phyloP scores from a whole-genome alignment of 1,140 invertebrate species.

The Liolophura sinensis region DNA sequence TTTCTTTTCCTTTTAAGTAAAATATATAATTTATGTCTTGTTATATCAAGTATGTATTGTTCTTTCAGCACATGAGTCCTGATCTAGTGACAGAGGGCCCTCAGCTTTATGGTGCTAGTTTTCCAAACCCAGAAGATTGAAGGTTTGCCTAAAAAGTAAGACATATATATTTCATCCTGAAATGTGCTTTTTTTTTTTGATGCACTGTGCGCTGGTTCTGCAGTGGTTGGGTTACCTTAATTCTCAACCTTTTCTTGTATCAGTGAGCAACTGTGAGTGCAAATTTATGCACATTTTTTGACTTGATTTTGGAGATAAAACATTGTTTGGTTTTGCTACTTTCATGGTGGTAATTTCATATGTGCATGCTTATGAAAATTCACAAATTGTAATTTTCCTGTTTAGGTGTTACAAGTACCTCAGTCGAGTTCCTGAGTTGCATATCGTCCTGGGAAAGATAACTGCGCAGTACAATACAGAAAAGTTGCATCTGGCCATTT shows the following conservation, averaged over 20 bases:
- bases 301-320: too few species aligned
- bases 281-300: too few species aligned
- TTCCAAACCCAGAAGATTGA: slow-evolving; percentile 45
- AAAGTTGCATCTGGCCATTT: slow-evolving; percentile 24
- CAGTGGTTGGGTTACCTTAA: too few species aligned
- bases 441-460: slow-evolving; percentile 24
- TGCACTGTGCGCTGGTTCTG: neutral
- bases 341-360: neutral
- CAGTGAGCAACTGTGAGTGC: too few species aligned
- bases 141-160: slow-evolving; percentile 42
- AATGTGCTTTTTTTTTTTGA: neutral
- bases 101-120: slow-evolving; percentile 42
- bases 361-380: neutral
- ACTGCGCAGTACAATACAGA: slow-evolving; percentile 24
- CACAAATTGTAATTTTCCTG: slow-evolving; percentile 8
- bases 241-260: too few species aligned
- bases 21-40: neutral
- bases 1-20: neutral
- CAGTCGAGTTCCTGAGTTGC: slow-evolving; percentile 27
- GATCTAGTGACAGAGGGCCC: slow-evolving; percentile 31
- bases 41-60: neutral
- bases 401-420: slow-evolving; percentile 42
- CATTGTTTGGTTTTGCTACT: too few species aligned
- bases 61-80: slow-evolving; percentile 20
- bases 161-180: slow-evolving; percentile 2